phyloP scores from a whole-genome alignment of 2,797 vertebrate species.

The Leucoraja ocellata region DNA sequence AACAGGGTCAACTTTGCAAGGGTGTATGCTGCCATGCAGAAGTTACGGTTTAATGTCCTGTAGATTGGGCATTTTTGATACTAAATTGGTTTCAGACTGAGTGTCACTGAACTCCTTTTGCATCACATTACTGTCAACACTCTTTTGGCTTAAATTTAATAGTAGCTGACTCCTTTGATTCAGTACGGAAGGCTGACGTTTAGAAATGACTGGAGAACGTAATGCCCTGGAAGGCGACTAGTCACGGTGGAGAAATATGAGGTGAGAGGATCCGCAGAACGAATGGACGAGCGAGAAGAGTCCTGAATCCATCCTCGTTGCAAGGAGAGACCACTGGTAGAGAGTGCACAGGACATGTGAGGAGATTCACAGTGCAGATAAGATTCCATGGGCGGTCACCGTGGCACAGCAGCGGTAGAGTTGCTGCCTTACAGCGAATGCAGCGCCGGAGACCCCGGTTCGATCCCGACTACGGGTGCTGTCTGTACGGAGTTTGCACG shows the following conservation, averaged over 20 bases:
- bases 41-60: not conserved
- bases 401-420: too few relatives aligned
- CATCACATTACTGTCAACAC: not conserved
- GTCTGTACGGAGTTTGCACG: too few relatives aligned
- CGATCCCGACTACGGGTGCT: too few relatives aligned
- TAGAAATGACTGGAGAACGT: not conserved
- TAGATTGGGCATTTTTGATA: not conserved
- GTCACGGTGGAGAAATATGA: not conserved
- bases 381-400: not conserved
- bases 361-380: not conserved
- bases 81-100: not conserved
- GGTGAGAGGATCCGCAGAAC: not conserved
- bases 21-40: not conserved
- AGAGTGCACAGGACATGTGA: not conserved
- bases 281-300: not conserved
- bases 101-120: constrained; percentile 10
- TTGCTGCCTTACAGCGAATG: too few relatives aligned
- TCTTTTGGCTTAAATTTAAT: not conserved
- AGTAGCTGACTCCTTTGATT: not conserved
- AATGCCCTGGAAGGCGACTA: not conserved
- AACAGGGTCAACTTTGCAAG: not conserved
- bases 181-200: not conserved
- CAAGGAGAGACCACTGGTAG: not conserved
- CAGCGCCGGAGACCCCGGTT: too few relatives aligned
- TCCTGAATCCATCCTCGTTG: not conserved